Evolutionary conservation across 2,797 vertebrate species (phyloP).

Genomic region (Rallus crepitans): DNA sequence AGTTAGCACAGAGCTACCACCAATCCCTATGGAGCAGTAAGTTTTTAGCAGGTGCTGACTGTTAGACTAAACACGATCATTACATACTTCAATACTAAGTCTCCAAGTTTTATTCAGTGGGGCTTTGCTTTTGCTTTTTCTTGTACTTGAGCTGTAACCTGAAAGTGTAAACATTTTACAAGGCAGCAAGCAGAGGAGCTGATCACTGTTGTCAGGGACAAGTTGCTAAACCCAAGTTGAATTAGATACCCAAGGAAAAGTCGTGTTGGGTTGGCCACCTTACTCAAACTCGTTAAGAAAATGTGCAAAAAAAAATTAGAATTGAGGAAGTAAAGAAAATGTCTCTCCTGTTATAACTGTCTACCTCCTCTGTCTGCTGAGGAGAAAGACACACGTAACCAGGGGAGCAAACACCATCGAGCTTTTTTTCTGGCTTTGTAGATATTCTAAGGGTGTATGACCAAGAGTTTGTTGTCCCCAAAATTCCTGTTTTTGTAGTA

Average conservation of each 20-base stretch:
- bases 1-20: background rate
- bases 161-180: background rate
- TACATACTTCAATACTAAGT: background rate
- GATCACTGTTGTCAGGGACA: background rate
- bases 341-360: background rate
- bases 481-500: constrained; percentile 40
- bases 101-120: background rate
- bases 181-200: background rate
- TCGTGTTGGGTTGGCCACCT: background rate
- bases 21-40: background rate
- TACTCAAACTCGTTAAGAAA: background rate
- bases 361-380: background rate
- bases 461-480: constrained; percentile 31
- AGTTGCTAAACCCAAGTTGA: background rate
- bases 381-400: background rate
- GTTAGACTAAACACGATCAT: background rate
- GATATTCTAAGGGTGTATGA: background rate
- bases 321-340: background rate
- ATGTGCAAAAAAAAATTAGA: background rate
- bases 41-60: background rate
- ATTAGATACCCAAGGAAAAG: background rate
- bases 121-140: background rate
- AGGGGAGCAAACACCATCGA: background rate
- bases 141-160: background rate
- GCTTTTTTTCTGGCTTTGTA: background rate